A percentile compares a stretch with the other conserved stretches of the same genome.
These are phyloP conservation scores for Scomber japonicus DNA, from an alignment of 2,113 vertebrate species.

Conservation along the genomic window DNA sequence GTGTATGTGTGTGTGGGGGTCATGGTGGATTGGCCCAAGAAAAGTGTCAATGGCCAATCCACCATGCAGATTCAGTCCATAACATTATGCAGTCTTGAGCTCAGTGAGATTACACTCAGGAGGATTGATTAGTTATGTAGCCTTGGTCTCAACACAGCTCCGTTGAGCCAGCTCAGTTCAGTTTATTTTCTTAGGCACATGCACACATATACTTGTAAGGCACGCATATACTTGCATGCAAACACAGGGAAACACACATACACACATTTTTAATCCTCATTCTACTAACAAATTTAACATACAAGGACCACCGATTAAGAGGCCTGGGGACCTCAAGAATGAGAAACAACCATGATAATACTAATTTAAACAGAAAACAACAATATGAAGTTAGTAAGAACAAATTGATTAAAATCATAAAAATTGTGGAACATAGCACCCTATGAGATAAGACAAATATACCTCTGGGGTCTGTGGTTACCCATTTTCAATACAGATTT, in stretches of 20 bases:
- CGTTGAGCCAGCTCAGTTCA: slow-evolving; percentile 45
- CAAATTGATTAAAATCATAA: too few species aligned
- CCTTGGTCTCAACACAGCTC: slow-evolving; percentile 44
- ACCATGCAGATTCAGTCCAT: slow-evolving; percentile 29
- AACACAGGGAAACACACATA: neutral
- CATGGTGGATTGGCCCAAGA: slow-evolving; percentile 25
- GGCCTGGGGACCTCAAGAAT: too few species aligned
- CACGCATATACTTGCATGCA: neutral
- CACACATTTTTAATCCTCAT: too few species aligned
- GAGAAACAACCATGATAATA: too few species aligned
- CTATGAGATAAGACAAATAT: too few species aligned
- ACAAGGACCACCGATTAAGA: too few species aligned
- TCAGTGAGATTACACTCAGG: slow-evolving; percentile 43
- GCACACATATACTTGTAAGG: too few species aligned
- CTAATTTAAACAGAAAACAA: too few species aligned
- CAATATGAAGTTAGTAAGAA: too few species aligned
- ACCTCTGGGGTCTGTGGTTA: too few species aligned
- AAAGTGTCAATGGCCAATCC: slow-evolving; percentile 38
- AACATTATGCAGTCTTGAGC: slow-evolving; percentile 24
- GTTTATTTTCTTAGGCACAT: slow-evolving; percentile 31
- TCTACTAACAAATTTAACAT: too few species aligned
- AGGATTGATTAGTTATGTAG: slow-evolving; percentile 67
- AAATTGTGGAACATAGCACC: too few species aligned
- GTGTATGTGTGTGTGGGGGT: slow-evolving; percentile 1
- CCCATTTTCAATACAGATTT: neutral